A percentile compares a stretch with the other conserved stretches of the same genome.
Evolutionary conservation across 2,113 vertebrate genomes (phyloP).

Genomic region (Ammodytes marinus): DNA sequence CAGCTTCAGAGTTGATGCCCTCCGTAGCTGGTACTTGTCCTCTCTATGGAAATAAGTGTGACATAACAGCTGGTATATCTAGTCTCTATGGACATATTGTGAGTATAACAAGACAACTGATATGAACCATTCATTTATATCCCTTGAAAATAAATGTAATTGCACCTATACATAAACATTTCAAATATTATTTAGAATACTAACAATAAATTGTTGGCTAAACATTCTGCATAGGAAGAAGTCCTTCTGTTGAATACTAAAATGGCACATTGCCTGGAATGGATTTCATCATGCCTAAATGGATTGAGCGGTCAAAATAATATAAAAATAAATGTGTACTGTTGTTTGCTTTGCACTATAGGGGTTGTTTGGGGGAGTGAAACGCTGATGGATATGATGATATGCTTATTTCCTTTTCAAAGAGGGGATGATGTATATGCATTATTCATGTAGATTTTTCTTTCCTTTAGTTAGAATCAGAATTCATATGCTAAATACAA

Average conservation of each 20-base stretch:
- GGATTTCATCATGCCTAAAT: background rate
- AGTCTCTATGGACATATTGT: constrained; percentile 23
- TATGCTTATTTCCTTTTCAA: background rate
- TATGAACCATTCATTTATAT: constrained; percentile 30
- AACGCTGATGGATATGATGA: background rate
- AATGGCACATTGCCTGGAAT: background rate
- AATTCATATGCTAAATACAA: background rate
- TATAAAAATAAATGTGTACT: background rate
- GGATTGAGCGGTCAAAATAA: background rate
- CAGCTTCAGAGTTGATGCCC: constrained; percentile 72
- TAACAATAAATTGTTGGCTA: background rate
- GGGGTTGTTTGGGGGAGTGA: background rate
- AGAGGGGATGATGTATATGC: background rate
- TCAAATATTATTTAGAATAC: background rate
- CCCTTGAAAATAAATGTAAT: constrained; percentile 4
- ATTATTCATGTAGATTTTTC: background rate
- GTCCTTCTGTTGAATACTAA: background rate
- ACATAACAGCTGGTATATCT: constrained; percentile 65
- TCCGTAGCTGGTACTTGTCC: constrained; percentile 77
- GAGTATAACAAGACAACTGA: constrained; percentile 31
- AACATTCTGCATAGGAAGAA: background rate
- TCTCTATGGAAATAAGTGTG: constrained; percentile 81
- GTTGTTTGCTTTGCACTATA: background rate
- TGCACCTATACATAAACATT: constrained; percentile 12
- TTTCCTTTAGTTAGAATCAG: background rate